Percentiles rank a stretch among this genome's conserved stretches.
Conservation (phyloP, 2,888 invertebrate genomes). For the Parthenolecanium corni region DNA sequence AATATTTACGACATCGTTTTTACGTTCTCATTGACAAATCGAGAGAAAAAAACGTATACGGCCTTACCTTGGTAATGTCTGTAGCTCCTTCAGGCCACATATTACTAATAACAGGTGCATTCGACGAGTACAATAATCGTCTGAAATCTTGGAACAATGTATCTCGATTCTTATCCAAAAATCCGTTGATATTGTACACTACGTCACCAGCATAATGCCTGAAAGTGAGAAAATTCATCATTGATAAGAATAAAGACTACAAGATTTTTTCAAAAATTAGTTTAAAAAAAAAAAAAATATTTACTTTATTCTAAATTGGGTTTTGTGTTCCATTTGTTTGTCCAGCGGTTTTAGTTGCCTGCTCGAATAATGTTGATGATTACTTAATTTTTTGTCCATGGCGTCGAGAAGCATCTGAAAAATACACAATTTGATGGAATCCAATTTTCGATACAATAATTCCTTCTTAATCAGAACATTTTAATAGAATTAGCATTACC, state of each 20-base stretch:
- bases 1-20: too few species aligned
- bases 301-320: conserved; percentile 69
- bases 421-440: too few species aligned
- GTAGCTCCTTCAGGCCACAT: conserved; percentile 98
- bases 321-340: conserved; percentile 63
- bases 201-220: conserved; percentile 96
- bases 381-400: conserved; percentile 76
- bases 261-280: background rate
- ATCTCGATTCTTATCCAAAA: conserved; percentile 96
- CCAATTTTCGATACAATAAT: too few species aligned
- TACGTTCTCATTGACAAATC: background rate
- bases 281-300: conserved; percentile 33
- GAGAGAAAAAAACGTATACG: background rate
- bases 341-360: conserved; percentile 70
- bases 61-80: conserved; percentile 62
- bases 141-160: conserved; percentile 95
- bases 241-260: background rate
- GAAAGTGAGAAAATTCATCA: conserved; percentile 33
- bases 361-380: conserved; percentile 83
- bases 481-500: too few species aligned
- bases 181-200: conserved; percentile 76
- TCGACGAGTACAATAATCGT: conserved; percentile 71
- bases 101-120: conserved; percentile 53
- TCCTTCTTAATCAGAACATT: too few species aligned
- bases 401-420: conserved; percentile 65